Evolutionary conservation across 2,888 invertebrate genomes (phyloP).

Genomic region (Caenorhabditis afra): DNA sequence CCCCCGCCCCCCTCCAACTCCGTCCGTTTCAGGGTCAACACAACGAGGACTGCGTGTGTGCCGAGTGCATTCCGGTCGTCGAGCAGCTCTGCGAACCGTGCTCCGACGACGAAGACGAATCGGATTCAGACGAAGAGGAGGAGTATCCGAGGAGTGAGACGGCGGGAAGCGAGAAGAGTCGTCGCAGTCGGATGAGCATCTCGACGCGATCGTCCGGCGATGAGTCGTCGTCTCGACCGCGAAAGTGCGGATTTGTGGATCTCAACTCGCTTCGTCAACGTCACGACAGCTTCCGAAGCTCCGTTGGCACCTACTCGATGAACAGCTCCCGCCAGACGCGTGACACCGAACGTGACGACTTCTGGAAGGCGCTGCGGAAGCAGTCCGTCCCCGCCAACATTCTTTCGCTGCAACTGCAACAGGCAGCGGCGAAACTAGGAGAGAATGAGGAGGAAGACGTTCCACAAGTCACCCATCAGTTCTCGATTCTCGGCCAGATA

Average conservation of each 20-base stretch:
- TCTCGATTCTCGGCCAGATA: conserved; percentile 83
- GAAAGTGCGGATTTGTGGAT: conserved; percentile 50
- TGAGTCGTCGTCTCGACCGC: conserved; percentile 21
- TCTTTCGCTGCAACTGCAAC: conserved; percentile 78
- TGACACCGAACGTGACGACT: conserved; percentile 73
- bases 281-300: conserved; percentile 54
- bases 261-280: conserved; percentile 50
- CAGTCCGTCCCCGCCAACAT: conserved; percentile 74
- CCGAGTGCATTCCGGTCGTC: conserved; percentile 56
- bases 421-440: conserved; percentile 8
- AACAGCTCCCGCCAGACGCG: conserved; percentile 68
- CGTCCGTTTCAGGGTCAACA: conserved; percentile 36
- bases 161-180: conserved; percentile 21
- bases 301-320: conserved; percentile 58
- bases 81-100: conserved; percentile 55
- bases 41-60: conserved; percentile 57
- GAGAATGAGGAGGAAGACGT: conserved; percentile 21
- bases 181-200: conserved; percentile 16
- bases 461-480: conserved; percentile 67
- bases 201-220: conserved; percentile 50
- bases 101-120: conserved; percentile 49
- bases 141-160: conserved; percentile 42
- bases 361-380: conserved; percentile 71
- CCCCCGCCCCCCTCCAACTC: no score
- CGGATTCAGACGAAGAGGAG: conserved; percentile 40